phyloP scores from a whole-genome alignment of 2,113 vertebrate genomes.

The Pedionomus torquatus region DNA sequence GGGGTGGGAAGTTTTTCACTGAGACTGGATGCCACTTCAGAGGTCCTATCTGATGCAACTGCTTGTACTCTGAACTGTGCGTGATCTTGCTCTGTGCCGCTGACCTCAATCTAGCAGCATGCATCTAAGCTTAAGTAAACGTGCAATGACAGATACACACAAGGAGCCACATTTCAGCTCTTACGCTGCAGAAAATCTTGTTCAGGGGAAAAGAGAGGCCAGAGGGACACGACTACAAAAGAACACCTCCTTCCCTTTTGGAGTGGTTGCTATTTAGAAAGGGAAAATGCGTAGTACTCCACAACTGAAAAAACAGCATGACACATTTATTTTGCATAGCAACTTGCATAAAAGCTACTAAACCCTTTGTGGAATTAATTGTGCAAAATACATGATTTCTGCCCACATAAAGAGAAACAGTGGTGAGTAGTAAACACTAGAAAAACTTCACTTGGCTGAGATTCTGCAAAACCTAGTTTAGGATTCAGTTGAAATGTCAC shows the following conservation, averaged over 20 bases:
- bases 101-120: neutral
- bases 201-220: neutral
- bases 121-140: neutral
- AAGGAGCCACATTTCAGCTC: neutral
- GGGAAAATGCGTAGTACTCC: neutral
- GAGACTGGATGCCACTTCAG: neutral
- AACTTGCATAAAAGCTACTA: neutral
- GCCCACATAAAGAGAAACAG: neutral
- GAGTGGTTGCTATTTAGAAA: constrained; percentile 41
- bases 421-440: neutral
- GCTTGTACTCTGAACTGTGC: neutral
- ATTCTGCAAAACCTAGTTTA: neutral
- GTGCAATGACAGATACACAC: neutral
- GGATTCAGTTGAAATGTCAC: neutral
- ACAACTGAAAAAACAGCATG: constrained; percentile 44
- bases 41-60: neutral
- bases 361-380: neutral
- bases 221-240: neutral
- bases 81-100: rapidly evolving
- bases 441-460: neutral
- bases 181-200: neutral
- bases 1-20: neutral
- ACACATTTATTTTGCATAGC: constrained; percentile 12
- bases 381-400: neutral
- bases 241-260: constrained; percentile 29